These are phyloP conservation scores for Actinopyga echinites DNA, from an alignment of 53 echinoderm and acorn worm species.

Conservation along the genomic window DNA sequence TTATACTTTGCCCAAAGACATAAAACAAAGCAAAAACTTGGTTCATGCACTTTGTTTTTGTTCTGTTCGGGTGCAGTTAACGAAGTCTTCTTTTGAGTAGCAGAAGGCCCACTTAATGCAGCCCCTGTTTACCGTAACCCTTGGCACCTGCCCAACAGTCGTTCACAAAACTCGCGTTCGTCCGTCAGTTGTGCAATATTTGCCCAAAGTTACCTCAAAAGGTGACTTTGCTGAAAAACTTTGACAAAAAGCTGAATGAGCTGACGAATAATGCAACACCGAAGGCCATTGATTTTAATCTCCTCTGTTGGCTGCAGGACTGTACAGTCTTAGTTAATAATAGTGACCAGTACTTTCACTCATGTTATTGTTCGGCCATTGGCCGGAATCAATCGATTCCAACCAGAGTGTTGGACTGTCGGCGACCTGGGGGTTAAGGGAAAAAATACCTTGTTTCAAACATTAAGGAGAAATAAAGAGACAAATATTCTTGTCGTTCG, in stretches of 20 bases:
- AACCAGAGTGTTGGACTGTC: not conserved
- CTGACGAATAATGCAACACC: not conserved
- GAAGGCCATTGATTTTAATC: constrained; percentile 7
- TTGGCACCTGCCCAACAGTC: no score
- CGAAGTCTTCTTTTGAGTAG: not conserved
- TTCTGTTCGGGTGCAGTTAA: not conserved
- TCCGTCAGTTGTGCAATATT: constrained; percentile 11
- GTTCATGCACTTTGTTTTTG: not conserved
- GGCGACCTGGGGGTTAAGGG: no score
- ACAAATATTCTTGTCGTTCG: no score
- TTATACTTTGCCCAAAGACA: no score
- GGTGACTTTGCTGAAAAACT: constrained; percentile 4
- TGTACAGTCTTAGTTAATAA: not conserved
- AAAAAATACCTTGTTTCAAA: no score
- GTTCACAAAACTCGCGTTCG: not conserved
- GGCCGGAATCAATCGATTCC: no score
- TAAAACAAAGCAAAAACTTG: no score
- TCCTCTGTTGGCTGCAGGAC: not conserved
- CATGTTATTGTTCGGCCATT: constrained; percentile 5
- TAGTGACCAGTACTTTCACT: not conserved
- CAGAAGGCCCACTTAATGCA: not conserved
- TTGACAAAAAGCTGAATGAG: not conserved
- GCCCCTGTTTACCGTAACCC: not conserved
- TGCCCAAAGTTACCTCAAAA: constrained; percentile 22
- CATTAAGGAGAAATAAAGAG: no score